A percentile compares a stretch with the other conserved stretches of the same genome.
Evolutionary conservation across 2,888 invertebrate species (phyloP).

Genomic region (Cylindroiulus punctatus): DNA sequence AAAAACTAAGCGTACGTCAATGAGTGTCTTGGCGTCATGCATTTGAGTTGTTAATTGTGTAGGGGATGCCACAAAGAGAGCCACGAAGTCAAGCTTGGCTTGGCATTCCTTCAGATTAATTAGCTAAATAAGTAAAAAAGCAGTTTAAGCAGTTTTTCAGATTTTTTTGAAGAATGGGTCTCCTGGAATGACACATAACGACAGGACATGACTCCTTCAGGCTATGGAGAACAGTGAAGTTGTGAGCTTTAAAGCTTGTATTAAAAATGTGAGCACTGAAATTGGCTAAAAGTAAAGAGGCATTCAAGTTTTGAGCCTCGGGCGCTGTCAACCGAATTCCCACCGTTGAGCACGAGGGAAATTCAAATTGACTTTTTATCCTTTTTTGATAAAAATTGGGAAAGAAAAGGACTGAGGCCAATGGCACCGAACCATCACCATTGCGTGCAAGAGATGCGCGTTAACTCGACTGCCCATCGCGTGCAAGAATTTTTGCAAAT

Average conservation of each 20-base stretch:
- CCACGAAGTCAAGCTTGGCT: not conserved
- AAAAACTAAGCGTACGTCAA: too few relatives aligned
- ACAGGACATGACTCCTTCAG: not conserved
- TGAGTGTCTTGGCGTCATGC: not conserved
- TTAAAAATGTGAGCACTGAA: not conserved
- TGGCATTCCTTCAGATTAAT: conserved; percentile 18
- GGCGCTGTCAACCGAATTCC: conserved; percentile 3
- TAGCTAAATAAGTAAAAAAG: not conserved
- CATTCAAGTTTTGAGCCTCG: not conserved
- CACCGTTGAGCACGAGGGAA: not conserved
- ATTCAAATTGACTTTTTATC: conserved; percentile 7
- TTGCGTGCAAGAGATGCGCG: not conserved
- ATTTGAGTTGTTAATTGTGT: not conserved
- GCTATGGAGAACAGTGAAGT: not conserved
- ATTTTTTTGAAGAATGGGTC: not conserved
- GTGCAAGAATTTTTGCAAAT: not conserved
- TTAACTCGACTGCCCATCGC: not conserved
- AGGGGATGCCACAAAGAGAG: not conserved
- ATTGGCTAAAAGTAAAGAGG: not conserved
- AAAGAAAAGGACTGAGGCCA: not conserved
- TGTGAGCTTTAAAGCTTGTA: not conserved
- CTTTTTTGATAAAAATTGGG: not conserved
- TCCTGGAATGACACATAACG: not conserved
- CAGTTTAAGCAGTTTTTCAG: not conserved
- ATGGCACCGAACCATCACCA: not conserved